Evolutionary conservation across 1,140 invertebrate genomes (phyloP).

Genomic region (Apis dorsata): DNA sequence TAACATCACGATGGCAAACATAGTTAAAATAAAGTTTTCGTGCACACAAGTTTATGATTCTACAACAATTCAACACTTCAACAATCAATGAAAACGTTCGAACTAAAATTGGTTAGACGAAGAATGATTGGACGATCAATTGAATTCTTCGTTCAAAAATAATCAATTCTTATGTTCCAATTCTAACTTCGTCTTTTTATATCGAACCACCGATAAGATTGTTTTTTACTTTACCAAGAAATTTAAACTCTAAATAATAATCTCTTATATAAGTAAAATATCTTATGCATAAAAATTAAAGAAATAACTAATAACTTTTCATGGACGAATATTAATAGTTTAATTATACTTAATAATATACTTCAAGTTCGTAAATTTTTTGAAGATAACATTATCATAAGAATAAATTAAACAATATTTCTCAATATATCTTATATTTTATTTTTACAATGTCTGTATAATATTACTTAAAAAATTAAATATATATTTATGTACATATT

Average conservation of each 20-base stretch:
- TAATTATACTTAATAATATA: too few species aligned
- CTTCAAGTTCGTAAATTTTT: too few species aligned
- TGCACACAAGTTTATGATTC: too few species aligned
- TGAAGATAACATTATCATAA: neutral
- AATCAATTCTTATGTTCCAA: neutral
- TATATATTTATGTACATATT: neutral
- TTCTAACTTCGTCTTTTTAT: neutral
- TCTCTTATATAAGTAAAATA: neutral
- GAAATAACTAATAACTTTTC: neutral
- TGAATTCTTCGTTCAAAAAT: neutral
- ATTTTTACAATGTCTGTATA: neutral
- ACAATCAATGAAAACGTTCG: neutral
- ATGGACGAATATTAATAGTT: too few species aligned
- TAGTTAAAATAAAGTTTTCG: neutral
- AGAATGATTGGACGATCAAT: neutral
- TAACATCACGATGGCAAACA: neutral
- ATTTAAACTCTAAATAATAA: too few species aligned
- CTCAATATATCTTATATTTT: neutral
- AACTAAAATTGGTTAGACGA: neutral
- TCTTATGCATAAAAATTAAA: neutral
- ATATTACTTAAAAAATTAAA: neutral
- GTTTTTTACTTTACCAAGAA: neutral
- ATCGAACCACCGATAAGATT: constrained; percentile 21
- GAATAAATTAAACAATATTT: neutral
- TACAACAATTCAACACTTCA: too few species aligned